These are phyloP conservation scores for Paguma larvata DNA, from an alignment of 2,797 vertebrate species.

Conservation along the genomic window DNA sequence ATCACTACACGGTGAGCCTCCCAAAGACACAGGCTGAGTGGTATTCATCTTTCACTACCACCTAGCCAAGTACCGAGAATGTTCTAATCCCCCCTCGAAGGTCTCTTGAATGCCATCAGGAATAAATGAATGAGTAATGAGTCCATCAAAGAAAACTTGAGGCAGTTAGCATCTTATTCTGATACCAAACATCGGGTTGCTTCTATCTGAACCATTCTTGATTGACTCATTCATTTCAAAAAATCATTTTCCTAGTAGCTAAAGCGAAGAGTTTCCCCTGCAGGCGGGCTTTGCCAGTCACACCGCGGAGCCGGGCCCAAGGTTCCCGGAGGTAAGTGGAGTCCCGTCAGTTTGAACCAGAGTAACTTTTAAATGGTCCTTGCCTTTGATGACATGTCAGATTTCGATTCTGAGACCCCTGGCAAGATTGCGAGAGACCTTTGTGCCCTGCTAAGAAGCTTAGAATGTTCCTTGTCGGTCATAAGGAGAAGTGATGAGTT, in stretches of 20 bases:
- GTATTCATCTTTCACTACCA: background rate
- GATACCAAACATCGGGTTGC: background rate
- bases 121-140: background rate
- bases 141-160: background rate
- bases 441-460: background rate
- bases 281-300: background rate
- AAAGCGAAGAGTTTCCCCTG: background rate
- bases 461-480: background rate
- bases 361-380: background rate
- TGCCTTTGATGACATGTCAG: background rate
- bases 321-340: background rate
- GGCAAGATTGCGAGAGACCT: background rate
- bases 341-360: background rate
- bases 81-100: background rate
- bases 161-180: background rate
- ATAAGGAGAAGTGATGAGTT: background rate
- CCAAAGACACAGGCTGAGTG: background rate
- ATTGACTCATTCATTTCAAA: background rate
- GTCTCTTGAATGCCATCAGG: background rate
- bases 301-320: background rate
- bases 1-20: background rate
- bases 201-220: background rate
- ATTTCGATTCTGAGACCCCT: constrained; percentile 36
- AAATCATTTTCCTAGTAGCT: constrained; percentile 29
- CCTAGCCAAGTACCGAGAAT: background rate